Base-by-base conservation (phyloP, 2,888 invertebrate genomes). In the Acronicta alni region DNA sequence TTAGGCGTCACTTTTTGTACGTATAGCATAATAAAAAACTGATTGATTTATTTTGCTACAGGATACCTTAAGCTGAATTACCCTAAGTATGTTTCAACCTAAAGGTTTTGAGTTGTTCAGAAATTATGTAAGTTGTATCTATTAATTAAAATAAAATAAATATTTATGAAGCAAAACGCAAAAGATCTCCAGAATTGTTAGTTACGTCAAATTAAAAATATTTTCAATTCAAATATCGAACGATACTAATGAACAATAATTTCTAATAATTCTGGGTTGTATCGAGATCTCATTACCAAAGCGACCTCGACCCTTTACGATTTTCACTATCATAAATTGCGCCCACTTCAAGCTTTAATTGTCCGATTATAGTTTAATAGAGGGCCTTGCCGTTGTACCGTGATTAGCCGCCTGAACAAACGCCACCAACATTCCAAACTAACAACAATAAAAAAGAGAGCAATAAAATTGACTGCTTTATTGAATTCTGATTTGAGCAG, bases 401-500 rank as follows among this genome's bases (percentile, higher is more conserved):
- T 74, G 76, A 77, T 69, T 75, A 85, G 82, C 86, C 86, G 84
- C 82, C 86, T 83, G 80, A 86, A 85, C 81, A 88, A 88, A 85
- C 80, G 81, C 85, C 82, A 83, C 87, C 86, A 86, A 89, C 90
- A 90, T 90, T 90, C 90, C 90, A 90, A 81, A 84, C 79, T 82
- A 84, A 84, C 80, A 72, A 76, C 79, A 78, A 74, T 74, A 77
- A 64, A 76, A 54, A 62, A 66, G 48, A 51, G 63, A 70, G 57
- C 76, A 74, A 78, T 76, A 75, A n/a, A 72, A 80, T 76, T 57
- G 62, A 74, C 72, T 72, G 67, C 67, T 65, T 47, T 68, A 54
- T 55, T 67, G 47, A 71, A 57, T 75, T 69, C 59, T 55, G 56
- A 62, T 67, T 66, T 57, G 60, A 65, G 54, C 72, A 51, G 64